Evolutionary conservation across 2,888 invertebrate genomes (phyloP).

Genomic region (Calameuta filiformis): DNA sequence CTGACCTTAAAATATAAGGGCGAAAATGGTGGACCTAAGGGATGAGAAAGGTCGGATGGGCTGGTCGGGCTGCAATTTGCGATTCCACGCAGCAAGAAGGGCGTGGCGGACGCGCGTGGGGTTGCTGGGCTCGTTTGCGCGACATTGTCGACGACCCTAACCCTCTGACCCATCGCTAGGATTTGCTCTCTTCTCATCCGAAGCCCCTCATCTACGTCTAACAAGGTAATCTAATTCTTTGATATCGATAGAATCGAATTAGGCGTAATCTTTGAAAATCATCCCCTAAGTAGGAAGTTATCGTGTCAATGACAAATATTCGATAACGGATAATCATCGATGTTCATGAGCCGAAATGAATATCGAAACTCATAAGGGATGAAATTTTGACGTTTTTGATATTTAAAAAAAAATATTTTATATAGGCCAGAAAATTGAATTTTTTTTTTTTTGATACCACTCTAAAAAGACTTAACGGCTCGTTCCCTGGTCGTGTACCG

Average conservation of each 20-base stretch:
- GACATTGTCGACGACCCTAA: constrained; percentile 57
- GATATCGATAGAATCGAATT: constrained; percentile 32
- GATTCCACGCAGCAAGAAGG: constrained; percentile 54
- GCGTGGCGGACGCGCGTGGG: constrained; percentile 56
- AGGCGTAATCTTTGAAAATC: background rate
- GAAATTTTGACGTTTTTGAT: background rate
- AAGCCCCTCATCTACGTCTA: constrained; percentile 20
- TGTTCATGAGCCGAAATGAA: background rate
- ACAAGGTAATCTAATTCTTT: constrained; percentile 37
- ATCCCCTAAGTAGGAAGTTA: background rate
- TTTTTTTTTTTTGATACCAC: background rate
- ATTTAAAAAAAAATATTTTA: background rate
- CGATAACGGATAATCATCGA: background rate
- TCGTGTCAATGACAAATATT: background rate
- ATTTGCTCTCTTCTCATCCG: constrained; percentile 18
- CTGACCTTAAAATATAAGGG: background rate
- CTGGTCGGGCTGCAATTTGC: constrained; percentile 48
- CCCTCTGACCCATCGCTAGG: constrained; percentile 16
- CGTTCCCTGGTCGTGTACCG: constrained; percentile 10
- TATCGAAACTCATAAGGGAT: background rate
- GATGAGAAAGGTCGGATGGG: constrained; percentile 10
- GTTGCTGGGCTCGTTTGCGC: constrained; percentile 56
- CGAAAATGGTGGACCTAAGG: constrained; percentile 2
- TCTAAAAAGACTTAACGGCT: background rate
- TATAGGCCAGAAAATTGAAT: background rate